A percentile compares a stretch with the other conserved stretches of the same genome.
phyloP scores from a whole-genome alignment of 2,888 invertebrate species.

The Chalcis sispes region DNA sequence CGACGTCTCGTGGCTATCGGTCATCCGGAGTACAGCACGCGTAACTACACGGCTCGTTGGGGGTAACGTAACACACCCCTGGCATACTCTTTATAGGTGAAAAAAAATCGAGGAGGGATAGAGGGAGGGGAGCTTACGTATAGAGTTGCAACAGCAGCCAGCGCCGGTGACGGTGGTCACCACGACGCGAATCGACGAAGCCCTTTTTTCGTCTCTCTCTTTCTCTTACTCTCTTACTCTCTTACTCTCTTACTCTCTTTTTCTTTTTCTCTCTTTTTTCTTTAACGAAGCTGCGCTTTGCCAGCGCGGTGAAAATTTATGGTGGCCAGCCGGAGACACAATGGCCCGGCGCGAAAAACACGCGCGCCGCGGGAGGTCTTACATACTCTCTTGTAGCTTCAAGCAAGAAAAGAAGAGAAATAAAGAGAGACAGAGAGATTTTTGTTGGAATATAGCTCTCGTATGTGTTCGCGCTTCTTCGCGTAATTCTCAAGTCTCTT shows the following conservation, averaged over 20 bases:
- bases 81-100: neutral
- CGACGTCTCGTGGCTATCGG: constrained; percentile 21
- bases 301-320: constrained; percentile 36
- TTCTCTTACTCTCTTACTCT: no score
- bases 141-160: no score
- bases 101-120: neutral
- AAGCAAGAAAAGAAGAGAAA: no score
- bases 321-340: constrained; percentile 15
- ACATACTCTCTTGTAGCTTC: no score
- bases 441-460: no score
- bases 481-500: constrained; percentile 56
- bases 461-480: neutral
- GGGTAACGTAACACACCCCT: neutral
- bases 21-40: constrained; percentile 14
- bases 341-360: constrained; percentile 9
- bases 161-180: no score
- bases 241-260: neutral
- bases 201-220: no score
- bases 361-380: no score
- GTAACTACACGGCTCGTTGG: neutral
- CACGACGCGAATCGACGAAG: no score
- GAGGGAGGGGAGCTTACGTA: no score
- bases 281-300: constrained; percentile 23
- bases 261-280: neutral
- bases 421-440: no score